These are phyloP conservation scores for Nasonovia ribisnigri DNA, from an alignment of 2,888 invertebrate genomes.

Conservation along the genomic window DNA sequence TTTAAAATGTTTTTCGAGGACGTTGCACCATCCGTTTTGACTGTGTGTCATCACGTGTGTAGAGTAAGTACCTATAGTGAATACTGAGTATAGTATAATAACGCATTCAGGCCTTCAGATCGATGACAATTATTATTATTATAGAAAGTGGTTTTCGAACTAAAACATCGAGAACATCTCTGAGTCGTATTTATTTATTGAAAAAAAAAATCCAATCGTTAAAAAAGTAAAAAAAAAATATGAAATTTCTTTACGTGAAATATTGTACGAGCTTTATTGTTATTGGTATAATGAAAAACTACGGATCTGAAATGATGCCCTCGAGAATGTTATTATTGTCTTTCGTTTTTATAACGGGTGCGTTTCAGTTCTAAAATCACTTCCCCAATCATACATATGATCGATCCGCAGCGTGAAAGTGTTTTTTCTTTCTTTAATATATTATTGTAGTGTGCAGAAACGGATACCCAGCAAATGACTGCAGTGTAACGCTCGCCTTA, in stretches of 20 bases:
- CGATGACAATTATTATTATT: neutral
- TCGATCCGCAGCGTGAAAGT: neutral
- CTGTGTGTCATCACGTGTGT: neutral
- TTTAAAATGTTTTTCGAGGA: neutral
- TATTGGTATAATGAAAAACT: conserved; percentile 17
- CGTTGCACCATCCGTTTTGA: neutral
- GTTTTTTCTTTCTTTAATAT: neutral
- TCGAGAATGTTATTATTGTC: conserved; percentile 17
- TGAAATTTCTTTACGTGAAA: conserved; percentile 3
- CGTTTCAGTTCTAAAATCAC: conserved; percentile 14
- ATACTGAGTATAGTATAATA: neutral
- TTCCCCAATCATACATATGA: neutral
- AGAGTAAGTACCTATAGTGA: neutral
- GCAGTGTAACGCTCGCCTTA: neutral
- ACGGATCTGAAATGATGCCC: neutral
- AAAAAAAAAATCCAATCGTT: neutral
- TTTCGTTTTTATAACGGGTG: neutral
- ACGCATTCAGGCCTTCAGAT: neutral
- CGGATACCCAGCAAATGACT: neutral
- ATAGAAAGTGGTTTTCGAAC: neutral
- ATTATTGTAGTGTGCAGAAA: neutral
- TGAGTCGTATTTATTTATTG: neutral
- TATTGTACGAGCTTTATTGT: conserved; percentile 1
- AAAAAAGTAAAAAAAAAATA: neutral
- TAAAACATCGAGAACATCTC: neutral